These are phyloP conservation scores for Petromus typicus DNA, from an alignment of 2,113 vertebrate genomes.

Conservation along the genomic window DNA sequence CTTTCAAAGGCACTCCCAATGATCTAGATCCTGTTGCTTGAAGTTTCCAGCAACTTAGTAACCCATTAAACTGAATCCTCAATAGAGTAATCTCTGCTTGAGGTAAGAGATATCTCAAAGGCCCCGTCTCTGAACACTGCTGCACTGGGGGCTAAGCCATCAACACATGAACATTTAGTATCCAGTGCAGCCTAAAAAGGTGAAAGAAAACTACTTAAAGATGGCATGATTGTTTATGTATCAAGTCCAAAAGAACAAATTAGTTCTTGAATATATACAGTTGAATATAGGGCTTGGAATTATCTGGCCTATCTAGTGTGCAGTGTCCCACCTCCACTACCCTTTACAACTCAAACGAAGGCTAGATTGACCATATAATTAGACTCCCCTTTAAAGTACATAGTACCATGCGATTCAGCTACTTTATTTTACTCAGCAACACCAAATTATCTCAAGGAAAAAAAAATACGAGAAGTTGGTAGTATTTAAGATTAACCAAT, in stretches of 20 bases:
- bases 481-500: neutral
- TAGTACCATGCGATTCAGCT: neutral
- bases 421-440: neutral
- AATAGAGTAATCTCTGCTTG: neutral
- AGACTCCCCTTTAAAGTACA: neutral
- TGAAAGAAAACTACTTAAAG: neutral
- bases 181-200: neutral
- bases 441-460: neutral
- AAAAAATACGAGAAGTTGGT: neutral
- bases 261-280: neutral
- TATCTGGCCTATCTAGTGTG: neutral
- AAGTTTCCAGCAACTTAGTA: neutral
- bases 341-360: neutral
- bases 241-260: neutral
- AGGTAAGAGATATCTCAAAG: neutral
- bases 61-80: neutral
- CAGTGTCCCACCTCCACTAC: neutral
- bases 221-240: neutral
- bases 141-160: neutral
- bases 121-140: neutral
- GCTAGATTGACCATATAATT: no score
- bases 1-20: neutral
- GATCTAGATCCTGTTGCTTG: neutral
- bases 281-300: no score
- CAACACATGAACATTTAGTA: neutral